Conservation (phyloP, 2,888 invertebrate species). For the Hyposoter dolosus region DNA sequence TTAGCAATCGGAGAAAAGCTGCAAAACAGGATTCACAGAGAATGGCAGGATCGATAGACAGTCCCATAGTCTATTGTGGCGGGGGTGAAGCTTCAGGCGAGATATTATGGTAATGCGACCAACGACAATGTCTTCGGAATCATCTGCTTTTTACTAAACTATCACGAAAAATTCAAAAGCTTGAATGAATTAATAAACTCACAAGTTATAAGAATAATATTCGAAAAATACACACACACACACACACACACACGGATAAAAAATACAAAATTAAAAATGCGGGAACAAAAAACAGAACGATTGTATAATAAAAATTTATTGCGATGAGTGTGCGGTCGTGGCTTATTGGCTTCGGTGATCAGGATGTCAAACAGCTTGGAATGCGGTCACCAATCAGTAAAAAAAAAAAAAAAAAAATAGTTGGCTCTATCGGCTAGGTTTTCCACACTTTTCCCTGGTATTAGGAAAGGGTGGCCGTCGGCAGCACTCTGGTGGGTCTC, state of each 20-base stretch:
- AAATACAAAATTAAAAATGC: not conserved
- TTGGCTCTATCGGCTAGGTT: too few species aligned
- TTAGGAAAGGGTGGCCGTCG: too few species aligned
- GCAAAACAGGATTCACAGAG: slow-evolving; percentile 45
- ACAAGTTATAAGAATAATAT: not conserved
- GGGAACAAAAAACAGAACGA: too few species aligned
- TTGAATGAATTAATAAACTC: not conserved
- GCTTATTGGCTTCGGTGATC: too few species aligned
- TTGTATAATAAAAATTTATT: too few species aligned
- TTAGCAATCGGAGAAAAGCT: slow-evolving; percentile 71
- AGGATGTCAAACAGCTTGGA: too few species aligned
- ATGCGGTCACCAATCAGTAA: too few species aligned
- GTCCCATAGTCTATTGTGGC: not conserved
- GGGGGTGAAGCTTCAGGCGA: not conserved
- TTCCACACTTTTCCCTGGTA: too few species aligned
- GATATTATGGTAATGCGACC: not conserved
- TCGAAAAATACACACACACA: not conserved
- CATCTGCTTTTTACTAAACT: not conserved
- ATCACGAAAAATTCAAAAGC: not conserved
- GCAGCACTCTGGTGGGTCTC: too few species aligned
- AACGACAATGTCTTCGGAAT: not conserved
- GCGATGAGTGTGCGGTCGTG: too few species aligned
- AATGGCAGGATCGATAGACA: slow-evolving; percentile 30
- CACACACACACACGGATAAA: too few species aligned
- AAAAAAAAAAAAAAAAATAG: too few species aligned